Percentiles rank a stretch among this genome's conserved stretches.
phyloP scores from a whole-genome alignment of 2,797 vertebrate genomes.

The Helarctos malayanus region DNA sequence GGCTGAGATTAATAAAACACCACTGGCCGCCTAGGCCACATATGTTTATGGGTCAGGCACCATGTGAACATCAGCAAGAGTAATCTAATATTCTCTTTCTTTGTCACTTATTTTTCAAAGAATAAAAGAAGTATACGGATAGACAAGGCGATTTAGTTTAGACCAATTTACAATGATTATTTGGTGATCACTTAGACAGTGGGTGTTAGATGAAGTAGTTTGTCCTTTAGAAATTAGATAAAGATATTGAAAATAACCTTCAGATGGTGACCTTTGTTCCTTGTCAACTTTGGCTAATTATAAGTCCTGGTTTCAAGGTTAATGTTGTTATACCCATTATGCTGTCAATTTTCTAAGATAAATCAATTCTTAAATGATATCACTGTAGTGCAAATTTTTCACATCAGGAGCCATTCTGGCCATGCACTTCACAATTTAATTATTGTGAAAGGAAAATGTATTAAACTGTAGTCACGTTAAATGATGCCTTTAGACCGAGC shows the following conservation, averaged over 20 bases:
- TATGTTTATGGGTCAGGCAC: neutral
- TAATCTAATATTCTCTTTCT: neutral
- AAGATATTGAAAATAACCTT: slow-evolving; percentile 64
- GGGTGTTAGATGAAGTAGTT: slow-evolving; percentile 49
- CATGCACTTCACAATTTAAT: slow-evolving; percentile 61
- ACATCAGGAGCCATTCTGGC: slow-evolving; percentile 24
- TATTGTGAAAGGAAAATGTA: slow-evolving; percentile 61
- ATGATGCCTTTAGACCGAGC: slow-evolving; percentile 51
- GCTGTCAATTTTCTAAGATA: slow-evolving; percentile 68
- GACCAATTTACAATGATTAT: slow-evolving; percentile 57
- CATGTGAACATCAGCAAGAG: neutral
- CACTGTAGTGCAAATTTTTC: slow-evolving; percentile 49
- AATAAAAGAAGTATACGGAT: neutral
- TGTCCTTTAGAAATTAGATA: slow-evolving; percentile 64
- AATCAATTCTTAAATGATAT: slow-evolving; percentile 76
- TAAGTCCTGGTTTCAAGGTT: slow-evolving; percentile 75
- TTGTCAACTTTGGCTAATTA: slow-evolving; percentile 59
- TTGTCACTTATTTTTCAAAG: slow-evolving; percentile 9
- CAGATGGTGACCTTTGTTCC: slow-evolving; percentile 54
- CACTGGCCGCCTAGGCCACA: neutral
- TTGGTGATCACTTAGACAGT: slow-evolving; percentile 47
- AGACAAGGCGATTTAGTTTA: slow-evolving; percentile 35
- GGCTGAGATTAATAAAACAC: neutral
- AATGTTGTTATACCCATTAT: slow-evolving; percentile 71
- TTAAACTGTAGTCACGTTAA: slow-evolving; percentile 61